phyloP scores from a whole-genome alignment of 2,113 vertebrate genomes.

The Stigmatopora argus region DNA sequence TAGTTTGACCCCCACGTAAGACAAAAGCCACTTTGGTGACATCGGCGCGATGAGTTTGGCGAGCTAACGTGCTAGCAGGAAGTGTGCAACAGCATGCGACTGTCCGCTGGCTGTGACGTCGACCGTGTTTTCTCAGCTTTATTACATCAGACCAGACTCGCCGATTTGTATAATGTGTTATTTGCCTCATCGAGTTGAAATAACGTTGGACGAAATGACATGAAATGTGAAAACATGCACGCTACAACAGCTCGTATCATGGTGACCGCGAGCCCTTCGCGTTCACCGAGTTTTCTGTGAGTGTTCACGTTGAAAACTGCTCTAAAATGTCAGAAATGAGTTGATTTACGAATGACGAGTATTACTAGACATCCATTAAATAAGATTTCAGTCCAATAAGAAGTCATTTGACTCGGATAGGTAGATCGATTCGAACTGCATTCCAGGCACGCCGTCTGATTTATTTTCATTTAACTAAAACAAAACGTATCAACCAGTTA shows the following conservation, averaged over 20 bases:
- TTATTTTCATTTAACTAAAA: no score
- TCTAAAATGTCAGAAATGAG: neutral
- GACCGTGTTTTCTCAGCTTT: neutral
- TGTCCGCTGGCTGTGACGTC: neutral
- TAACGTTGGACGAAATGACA: neutral
- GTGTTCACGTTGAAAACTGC: neutral
- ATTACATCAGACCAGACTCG: neutral
- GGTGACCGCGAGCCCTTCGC: neutral
- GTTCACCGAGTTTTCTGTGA: neutral
- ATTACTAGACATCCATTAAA: neutral
- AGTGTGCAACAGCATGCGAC: neutral
- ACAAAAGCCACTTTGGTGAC: conserved; percentile 1
- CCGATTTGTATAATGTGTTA: neutral
- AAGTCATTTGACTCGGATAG: no score
- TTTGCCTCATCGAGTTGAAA: neutral
- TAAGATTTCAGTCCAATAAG: no score
- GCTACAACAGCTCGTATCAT: neutral
- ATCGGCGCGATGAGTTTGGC: neutral
- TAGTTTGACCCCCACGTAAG: neutral
- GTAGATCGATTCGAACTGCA: no score
- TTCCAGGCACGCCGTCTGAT: no score
- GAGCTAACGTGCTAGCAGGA: neutral
- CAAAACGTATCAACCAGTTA: no score
- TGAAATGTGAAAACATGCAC: neutral
- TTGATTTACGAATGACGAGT: neutral